Base-by-base conservation (phyloP, 1,140 invertebrate species). In the Bombus affinis region DNA sequence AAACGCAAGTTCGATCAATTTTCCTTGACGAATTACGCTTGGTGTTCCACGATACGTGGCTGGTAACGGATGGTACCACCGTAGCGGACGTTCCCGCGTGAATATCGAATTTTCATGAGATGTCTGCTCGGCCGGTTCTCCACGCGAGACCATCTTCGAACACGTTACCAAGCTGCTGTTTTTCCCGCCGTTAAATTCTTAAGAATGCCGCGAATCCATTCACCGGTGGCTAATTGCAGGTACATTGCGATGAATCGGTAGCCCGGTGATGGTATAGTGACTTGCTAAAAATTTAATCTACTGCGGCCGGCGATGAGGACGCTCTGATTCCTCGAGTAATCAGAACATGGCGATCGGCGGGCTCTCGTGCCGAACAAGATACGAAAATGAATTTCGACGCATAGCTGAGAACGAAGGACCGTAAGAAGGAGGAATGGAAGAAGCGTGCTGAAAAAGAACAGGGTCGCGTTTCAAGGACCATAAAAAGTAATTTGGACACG, bases 321-420 rank as follows among this genome's bases (percentile, higher is more conserved):
- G 90, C 90, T 91, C 90, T 90, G 84, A 91, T 91, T 91, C 90
- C 89, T 85, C 89, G 12, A 68, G 81, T 86, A 91, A 91, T 91
- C 87, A 91, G 89, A 91, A 91, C 90, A 91, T 90, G 72, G 89
- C 89, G 79, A 90, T 90, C 88, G 86, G 66, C 71, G 76, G 44
- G 81, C 70, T 86, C 78, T 72, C 83, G 72, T 68, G 78, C 84
- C 59, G 89, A 85, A 85, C 87, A 42, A 42, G 81, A 86, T 89
- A 84, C 85, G 88, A 71, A 76, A 77, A 76, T 74, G 84, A 81
- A 85, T 86, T 80, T 83, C 89, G 71, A 57, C 42, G 53, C 44
- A 37, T 22, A 53, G 53, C 44, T 10, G 10, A 2, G 32, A 13
- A 53, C 25, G 10, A 68, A 22, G 4, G n/a, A 44, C 15, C 57